Base-by-base conservation (phyloP, 2,797 vertebrate genomes). In the Takifugu rubripes region DNA sequence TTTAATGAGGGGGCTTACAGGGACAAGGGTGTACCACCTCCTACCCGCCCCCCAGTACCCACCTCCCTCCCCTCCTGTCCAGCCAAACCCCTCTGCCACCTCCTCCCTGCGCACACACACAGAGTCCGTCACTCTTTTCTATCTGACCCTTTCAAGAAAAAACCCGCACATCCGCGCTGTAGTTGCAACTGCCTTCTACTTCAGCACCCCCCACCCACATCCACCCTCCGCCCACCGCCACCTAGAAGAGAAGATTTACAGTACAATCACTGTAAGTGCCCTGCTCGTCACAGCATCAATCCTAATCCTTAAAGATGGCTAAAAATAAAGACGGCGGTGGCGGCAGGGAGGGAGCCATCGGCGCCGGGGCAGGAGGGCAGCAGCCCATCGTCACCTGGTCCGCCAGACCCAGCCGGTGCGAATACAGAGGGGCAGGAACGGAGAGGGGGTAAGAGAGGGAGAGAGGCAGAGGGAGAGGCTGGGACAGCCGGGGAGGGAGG, bases 231-330 rank as follows among this genome's bases (percentile, higher is more conserved):
- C 61, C 68, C 69, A 54, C 73, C 77, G 67, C 78, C 77, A 82
- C 84, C 79, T 71, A 86, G 86, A 87, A 79, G 88, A 78, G 79
- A 92, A 95, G 96, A 96, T 94, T 96, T 95, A 98, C 94, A 96
- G 97, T 93, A 97, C 97, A 99, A 98, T 98, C 97, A 97, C 95
- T 96, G 92, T 96, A 96, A 98, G 96, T 96, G 96, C 94, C 93
- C 93, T 92, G 93, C 87, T 94, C 94, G 95, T 95, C 94, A 94
- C 94, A 93, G 94, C 96, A 98, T 95, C 94, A 96, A 97, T 96
- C 96, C 96, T 98, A 98, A 99, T 98, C 96, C 95, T 95, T 95
- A 95, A 90, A 95, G 93, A 98, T 96, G 94, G 93, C 97, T 99
- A 98, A 98, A 99, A 99, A 99, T 99, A 99, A 98, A 98, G 94